Evolutionary conservation across 2,888 invertebrate species (phyloP), one percentile per base, ranked within the genome.

Genomic region (Amaurobius ferox): DNA sequence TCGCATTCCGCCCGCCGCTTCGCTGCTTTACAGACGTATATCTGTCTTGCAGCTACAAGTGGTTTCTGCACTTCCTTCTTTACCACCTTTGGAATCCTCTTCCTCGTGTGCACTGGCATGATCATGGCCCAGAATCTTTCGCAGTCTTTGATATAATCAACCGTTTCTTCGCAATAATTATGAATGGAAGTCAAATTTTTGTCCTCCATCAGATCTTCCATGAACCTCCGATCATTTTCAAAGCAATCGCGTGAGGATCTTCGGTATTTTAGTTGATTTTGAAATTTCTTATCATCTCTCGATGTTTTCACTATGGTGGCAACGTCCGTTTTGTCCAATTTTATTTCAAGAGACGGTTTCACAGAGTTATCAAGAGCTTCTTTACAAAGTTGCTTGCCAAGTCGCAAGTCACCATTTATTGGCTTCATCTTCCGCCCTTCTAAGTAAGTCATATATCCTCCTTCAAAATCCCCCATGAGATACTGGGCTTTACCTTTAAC

Each of bases 401-500:
- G n/a, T 9, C 61, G 70, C 48, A 85, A 26, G 19, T 29, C 28
- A 5, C 72, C 19, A 23, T 40, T 78, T 0, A 5, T 30, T 16
- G 71, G 77, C 23, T 29, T 72, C 7, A 23, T 2, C n/a, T 26
- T 7, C 9, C 23, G n/a, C 3, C 77, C 85, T 39, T 61, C 29
- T 1, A 30, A n/a, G 9, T 71, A 85, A 0, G 85, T 85, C 6
- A 77, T 23, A 13, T 67, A 85, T 0, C 66, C 85, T 16, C 30
- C 30, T 23, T 85, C 85, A 1, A 85, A 72, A 29, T 85, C 72
- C 0, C 77, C 77, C 66, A 67, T 66, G 6, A 72, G 19, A 11
- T 61, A 85, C 16, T 85, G 66, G 2, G 72, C 35, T 29, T 66
- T 13, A 6, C 72, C 85, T 48, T 78, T 85, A 30, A 78, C n/a